These are phyloP conservation scores for Geotrupes spiniger DNA, from an alignment of 2,888 invertebrate genomes.

Conservation along the genomic window DNA sequence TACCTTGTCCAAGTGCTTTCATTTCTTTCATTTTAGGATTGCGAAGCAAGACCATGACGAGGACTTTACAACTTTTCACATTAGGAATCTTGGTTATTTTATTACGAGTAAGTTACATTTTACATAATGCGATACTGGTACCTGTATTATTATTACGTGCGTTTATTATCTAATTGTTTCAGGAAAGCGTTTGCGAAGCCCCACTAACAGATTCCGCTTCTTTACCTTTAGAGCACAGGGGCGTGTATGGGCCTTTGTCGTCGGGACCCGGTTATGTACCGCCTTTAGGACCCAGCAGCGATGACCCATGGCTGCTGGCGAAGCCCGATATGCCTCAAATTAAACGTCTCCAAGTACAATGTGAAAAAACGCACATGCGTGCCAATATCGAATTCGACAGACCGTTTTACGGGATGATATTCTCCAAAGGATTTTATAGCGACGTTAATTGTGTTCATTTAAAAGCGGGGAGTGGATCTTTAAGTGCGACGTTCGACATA, in stretches of 20 bases:
- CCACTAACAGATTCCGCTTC: conserved; percentile 77
- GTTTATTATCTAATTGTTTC: conserved; percentile 41
- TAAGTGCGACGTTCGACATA: conserved; percentile 91
- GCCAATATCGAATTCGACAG: conserved; percentile 94
- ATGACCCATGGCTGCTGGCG: conserved; percentile 87
- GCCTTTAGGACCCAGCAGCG: conserved; percentile 53
- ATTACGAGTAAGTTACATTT: conserved; percentile 37
- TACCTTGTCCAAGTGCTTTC: conserved; percentile 37
- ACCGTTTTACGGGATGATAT: conserved; percentile 94
- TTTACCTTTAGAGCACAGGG: conserved; percentile 76
- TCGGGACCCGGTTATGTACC: conserved; percentile 51
- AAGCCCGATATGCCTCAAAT: conserved; percentile 90
- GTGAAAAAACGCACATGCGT: conserved; percentile 93
- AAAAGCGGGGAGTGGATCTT: conserved; percentile 85
- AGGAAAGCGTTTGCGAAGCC: conserved; percentile 76
- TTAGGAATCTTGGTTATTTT: conserved; percentile 36
- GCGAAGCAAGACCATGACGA: conserved; percentile 40
- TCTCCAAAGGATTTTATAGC: conserved; percentile 91
- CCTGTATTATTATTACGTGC: conserved; percentile 15
- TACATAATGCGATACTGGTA: conserved; percentile 17
- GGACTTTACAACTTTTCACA: conserved; percentile 36
- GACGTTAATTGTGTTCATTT: conserved; percentile 89
- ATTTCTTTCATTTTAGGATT: conserved; percentile 44
- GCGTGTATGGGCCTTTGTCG: conserved; percentile 68
- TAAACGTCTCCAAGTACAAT: conserved; percentile 90